Evolutionary conservation across 2,797 vertebrate genomes (phyloP), one percentile per base, ranked within the genome.

Genomic region (Eutrigla gurnardus): DNA sequence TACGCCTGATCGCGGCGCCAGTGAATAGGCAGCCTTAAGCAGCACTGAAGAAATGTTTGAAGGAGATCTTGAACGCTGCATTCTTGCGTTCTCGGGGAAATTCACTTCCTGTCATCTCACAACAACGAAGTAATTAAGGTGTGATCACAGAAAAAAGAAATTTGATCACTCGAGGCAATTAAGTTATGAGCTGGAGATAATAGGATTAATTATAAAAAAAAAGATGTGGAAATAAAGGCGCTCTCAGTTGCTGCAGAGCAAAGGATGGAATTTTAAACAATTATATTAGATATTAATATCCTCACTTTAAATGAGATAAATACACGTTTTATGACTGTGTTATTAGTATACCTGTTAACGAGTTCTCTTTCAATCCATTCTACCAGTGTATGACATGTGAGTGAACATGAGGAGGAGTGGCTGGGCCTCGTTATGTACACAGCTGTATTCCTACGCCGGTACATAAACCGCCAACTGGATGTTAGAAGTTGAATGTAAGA

Each of bases 71-170:
- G 45, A 75, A 55, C 42, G 63, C 70, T 53, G 39, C 77, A 37
- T 83, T 80, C 7, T 50, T 63, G 53, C 18, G 39, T 80, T 82
- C 45, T 55, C 32, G 40, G 52, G 64, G 5, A 74, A 84, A 78
- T 81, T 53, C 2, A 68, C 75, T 78, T 77, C 58, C 67, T 60
- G 43, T 82, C 77, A 88, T 87, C 82, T 84, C 18, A 15, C 33
- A 65, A 78, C 81, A 75, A 81, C 72, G 36, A 46, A 69, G 79
- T 73, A 83, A 87, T 90, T 90, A 82, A 88, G 80, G 52, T 33
- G 18, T 46, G 75, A 88, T 89, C 78, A 81, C 74, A 82, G n/a
- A 69, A 77, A 73, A 87, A 73, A 1, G 11, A 72, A 79, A 82
- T 81, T 59, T 82, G 72, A 84, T 89, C 73, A 80, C 52, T 77